Evolutionary conservation across 2,888 invertebrate species (phyloP).

Genomic region (Nymphalis urticae): DNA sequence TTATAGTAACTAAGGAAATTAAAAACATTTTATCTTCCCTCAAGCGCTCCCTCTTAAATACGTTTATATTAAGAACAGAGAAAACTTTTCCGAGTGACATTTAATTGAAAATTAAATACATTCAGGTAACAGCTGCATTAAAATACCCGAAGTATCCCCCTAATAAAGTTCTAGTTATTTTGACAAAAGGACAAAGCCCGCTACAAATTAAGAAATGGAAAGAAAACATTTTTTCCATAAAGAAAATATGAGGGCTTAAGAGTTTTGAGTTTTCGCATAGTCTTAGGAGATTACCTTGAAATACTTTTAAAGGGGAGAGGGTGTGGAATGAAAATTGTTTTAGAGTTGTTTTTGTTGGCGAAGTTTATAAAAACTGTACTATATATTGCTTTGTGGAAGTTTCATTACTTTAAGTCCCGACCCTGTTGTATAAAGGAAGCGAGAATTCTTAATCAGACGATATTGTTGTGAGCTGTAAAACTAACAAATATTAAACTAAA

Average conservation of each 20-base stretch:
- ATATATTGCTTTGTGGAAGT: slow-evolving; percentile 26
- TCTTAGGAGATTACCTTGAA: slow-evolving; percentile 73
- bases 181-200: slow-evolving; percentile 38
- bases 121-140: slow-evolving; percentile 35
- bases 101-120: slow-evolving; percentile 35
- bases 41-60: slow-evolving; percentile 20
- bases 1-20: slow-evolving; percentile 12
- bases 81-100: slow-evolving; percentile 34
- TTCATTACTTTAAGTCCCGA: slow-evolving; percentile 33
- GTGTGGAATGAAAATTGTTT: slow-evolving; percentile 55
- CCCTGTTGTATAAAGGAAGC: slow-evolving; percentile 19
- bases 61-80: slow-evolving; percentile 31
- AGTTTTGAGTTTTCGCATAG: slow-evolving; percentile 69
- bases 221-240: slow-evolving; percentile 67
- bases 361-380: slow-evolving; percentile 40
- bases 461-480: slow-evolving; percentile 8
- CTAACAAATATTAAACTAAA: slow-evolving; percentile 1
- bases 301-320: slow-evolving; percentile 63
- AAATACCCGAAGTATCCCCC: slow-evolving; percentile 22
- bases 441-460: slow-evolving; percentile 19
- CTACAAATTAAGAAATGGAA: slow-evolving; percentile 45
- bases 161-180: slow-evolving; percentile 27
- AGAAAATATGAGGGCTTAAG: slow-evolving; percentile 70
- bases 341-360: slow-evolving; percentile 54
- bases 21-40: slow-evolving; percentile 16